Evolutionary conservation across 2,888 invertebrate species (phyloP).

Genomic region (Prenolepis imparis): DNA sequence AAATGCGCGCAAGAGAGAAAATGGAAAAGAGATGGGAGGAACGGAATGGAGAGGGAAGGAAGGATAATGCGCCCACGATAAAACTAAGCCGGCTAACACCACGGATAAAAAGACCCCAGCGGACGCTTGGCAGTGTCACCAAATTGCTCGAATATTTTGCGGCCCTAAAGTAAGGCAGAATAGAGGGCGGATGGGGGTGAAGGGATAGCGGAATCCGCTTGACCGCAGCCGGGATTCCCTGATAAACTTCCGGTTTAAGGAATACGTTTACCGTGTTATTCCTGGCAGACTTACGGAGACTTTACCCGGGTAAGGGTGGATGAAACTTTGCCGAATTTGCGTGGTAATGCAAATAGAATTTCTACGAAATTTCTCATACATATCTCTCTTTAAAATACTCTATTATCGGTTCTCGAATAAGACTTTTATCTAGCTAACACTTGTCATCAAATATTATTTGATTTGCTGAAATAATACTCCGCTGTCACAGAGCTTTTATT

Average conservation of each 20-base stretch:
- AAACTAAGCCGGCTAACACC: slow-evolving; percentile 84
- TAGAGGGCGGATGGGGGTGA: slow-evolving; percentile 32
- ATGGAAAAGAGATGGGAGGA: slow-evolving; percentile 56
- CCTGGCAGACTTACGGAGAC: slow-evolving; percentile 52
- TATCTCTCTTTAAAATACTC: not conserved
- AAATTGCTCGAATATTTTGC: slow-evolving; percentile 84
- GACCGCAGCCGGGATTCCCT: slow-evolving; percentile 74
- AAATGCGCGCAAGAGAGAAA: slow-evolving; percentile 20
- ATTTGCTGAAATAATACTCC: not conserved
- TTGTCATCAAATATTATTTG: not conserved
- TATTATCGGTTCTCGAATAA: no score
- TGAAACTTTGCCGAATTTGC: slow-evolving; percentile 27
- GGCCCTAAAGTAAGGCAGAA: slow-evolving; percentile 60
- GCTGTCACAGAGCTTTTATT: not conserved
- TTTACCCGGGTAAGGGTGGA: not conserved
- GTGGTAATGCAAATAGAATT: slow-evolving; percentile 46
- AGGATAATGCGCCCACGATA: slow-evolving; percentile 83
- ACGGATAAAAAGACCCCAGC: slow-evolving; percentile 79
- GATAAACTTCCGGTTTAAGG: slow-evolving; percentile 82
- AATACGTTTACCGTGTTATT: slow-evolving; percentile 74
- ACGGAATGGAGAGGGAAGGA: slow-evolving; percentile 64
- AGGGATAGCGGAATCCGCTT: slow-evolving; percentile 61
- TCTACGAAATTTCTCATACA: slow-evolving; percentile 22
- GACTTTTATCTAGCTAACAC: not conserved
- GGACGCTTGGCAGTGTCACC: slow-evolving; percentile 82